Conservation (phyloP, 2,888 invertebrate species). For the Hipparchia sbordonii region DNA sequence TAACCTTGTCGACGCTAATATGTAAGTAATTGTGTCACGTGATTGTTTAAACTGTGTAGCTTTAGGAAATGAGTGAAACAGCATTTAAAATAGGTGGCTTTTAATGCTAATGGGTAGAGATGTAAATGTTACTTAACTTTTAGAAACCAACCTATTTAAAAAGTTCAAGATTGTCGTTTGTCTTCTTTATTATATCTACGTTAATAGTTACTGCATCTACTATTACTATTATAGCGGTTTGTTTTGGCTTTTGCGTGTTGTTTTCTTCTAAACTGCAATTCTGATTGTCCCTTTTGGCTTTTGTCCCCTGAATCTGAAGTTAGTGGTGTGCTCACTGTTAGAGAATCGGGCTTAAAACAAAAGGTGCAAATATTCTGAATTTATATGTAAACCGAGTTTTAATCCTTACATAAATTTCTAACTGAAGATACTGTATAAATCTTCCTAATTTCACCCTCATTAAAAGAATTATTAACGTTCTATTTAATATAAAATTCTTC, state of each 20-base stretch:
- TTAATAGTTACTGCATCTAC: conserved; percentile 15
- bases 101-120: conserved; percentile 7
- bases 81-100: conserved; percentile 3
- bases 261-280: conserved; percentile 21
- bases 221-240: conserved; percentile 12
- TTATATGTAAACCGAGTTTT: neutral
- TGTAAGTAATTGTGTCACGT: conserved; percentile 14
- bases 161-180: conserved; percentile 15
- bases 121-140: conserved; percentile 2
- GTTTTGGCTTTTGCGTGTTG: conserved; percentile 19
- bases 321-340: conserved; percentile 8
- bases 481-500: neutral
- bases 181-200: conserved; percentile 9
- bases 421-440: conserved; percentile 7
- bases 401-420: neutral
- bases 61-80: conserved; percentile 1
- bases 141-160: conserved; percentile 12
- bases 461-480: neutral
- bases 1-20: conserved; percentile 13
- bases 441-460: neutral
- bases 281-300: conserved; percentile 11
- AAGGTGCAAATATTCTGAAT: conserved; percentile 5
- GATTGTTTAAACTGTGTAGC: neutral
- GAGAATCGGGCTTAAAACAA: conserved; percentile 5
- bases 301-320: conserved; percentile 2